Conservation (phyloP, 2,113 vertebrate species). For the Anolis sagrei region DNA sequence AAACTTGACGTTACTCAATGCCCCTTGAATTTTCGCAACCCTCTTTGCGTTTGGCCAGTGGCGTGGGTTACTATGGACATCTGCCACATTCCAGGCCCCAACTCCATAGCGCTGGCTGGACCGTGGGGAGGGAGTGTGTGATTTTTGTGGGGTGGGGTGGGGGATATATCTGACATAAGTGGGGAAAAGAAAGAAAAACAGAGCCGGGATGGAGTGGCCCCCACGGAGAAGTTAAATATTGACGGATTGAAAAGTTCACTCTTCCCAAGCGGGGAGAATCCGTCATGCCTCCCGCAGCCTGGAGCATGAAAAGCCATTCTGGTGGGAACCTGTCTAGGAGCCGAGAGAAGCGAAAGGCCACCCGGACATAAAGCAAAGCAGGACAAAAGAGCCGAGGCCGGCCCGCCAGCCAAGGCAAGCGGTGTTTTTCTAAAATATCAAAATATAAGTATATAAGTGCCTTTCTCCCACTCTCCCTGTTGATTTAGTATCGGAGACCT, state of each 20-base stretch:
- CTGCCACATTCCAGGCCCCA: background rate
- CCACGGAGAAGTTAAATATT: conserved; percentile 35
- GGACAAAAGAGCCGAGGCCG: conserved; percentile 25
- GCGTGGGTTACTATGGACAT: background rate
- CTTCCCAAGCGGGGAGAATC: conserved; percentile 13
- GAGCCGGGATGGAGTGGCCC: background rate
- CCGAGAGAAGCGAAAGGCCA: conserved; percentile 19
- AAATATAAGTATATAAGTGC: background rate
- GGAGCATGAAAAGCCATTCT: conserved; percentile 1
- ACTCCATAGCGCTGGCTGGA: background rate
- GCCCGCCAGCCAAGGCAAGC: background rate
- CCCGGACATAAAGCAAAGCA: conserved; percentile 19
- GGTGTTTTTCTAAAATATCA: background rate
- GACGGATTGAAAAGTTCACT: conserved; percentile 40
- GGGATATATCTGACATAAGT: background rate
- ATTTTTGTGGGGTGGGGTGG: conserved; percentile 40
- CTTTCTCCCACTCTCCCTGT: background rate
- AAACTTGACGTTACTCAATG: no score
- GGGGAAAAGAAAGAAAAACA: conserved; percentile 17
- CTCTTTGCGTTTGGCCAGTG: conserved; percentile 22
- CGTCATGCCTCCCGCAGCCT: background rate
- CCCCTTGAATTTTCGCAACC: background rate
- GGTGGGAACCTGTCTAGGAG: conserved; percentile 28
- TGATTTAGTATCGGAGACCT: conserved; percentile 37
- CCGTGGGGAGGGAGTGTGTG: conserved; percentile 19